Conservation (phyloP, 2,888 invertebrate genomes). For the Lepetodrilus schrolli region DNA sequence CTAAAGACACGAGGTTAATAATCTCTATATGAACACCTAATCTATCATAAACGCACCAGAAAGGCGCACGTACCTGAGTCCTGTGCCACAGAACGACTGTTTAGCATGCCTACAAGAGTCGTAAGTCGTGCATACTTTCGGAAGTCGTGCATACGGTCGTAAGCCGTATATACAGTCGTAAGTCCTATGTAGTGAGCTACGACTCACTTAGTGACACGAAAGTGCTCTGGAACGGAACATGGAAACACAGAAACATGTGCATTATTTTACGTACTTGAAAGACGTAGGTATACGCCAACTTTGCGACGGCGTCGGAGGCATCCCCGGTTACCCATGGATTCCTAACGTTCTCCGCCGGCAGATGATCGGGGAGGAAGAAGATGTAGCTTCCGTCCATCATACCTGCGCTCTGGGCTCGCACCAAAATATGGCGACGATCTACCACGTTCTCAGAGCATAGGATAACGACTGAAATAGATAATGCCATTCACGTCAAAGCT, state of each 20-base stretch:
- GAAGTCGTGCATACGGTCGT: too few species aligned
- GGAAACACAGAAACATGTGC: too few species aligned
- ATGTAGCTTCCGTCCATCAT: conserved; percentile 59
- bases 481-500: too few species aligned
- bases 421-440: conserved; percentile 49
- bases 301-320: conserved; percentile 41
- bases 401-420: conserved; percentile 48
- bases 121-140: too few species aligned
- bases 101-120: too few species aligned
- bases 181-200: too few species aligned
- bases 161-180: too few species aligned
- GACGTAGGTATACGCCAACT: conserved; percentile 46
- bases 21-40: too few species aligned
- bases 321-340: conserved; percentile 54
- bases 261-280: conserved; percentile 61
- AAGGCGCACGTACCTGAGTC: too few species aligned
- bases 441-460: conserved; percentile 52
- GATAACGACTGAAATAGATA: conserved; percentile 52
- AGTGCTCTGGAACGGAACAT: background rate
- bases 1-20: too few species aligned
- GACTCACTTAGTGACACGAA: background rate
- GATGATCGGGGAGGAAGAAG: conserved; percentile 57
- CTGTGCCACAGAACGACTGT: too few species aligned
- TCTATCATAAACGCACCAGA: too few species aligned
- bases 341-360: conserved; percentile 50